Base-by-base conservation (phyloP, 2,888 invertebrate genomes). In the Mesorhabditis spiculigera region DNA sequence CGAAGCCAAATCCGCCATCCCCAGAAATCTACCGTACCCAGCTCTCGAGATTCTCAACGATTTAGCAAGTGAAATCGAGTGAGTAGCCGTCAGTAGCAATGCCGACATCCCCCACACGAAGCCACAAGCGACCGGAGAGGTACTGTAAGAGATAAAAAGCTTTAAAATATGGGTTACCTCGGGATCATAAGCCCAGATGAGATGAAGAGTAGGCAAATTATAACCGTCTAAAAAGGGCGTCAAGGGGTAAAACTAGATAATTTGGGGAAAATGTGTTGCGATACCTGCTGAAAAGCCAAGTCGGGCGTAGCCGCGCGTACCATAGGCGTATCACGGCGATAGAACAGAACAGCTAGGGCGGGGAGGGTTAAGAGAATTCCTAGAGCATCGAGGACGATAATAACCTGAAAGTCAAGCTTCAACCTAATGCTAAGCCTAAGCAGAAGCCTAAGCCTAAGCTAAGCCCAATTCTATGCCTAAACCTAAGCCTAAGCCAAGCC, bases 141-240 rank as follows among this genome's bases (percentile, higher is more conserved):
- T 50, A n/a, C 58, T 50, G n/a, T 10, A 50, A 50, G 8, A n/a
- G n/a, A n/a, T n/a, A n/a, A n/a, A n/a, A n/a, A n/a, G n/a, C n/a
- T n/a, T n/a, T n/a, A n/a, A n/a, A n/a, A n/a, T n/a, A n/a, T n/a
- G n/a, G n/a, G n/a, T n/a, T 13, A 50, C 58, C 58, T 50, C 10
- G 58, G 58, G 8, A 50, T 50, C 58, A 50, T 50, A n/a, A 50
- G 58, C 8, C 10, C 58, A 13, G 58, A 50, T 1, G 58, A 13
- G 58, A 50, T 50, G 58, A 50, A 50, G n/a, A 50, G 58, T 50
- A 50, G 58, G n/a, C 58, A 13, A 28, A 28, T n/a, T 50, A n/a
- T 50, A 50, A n/a, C 58, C n/a, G n/a, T 50, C 58, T 13, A 50
- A 50, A 50, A 50, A n/a, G n/a, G n/a, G n/a, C n/a, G n/a, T n/a